Conservation (phyloP, 2,113 vertebrate genomes). For the cattle (Bos taurus) region DNA sequence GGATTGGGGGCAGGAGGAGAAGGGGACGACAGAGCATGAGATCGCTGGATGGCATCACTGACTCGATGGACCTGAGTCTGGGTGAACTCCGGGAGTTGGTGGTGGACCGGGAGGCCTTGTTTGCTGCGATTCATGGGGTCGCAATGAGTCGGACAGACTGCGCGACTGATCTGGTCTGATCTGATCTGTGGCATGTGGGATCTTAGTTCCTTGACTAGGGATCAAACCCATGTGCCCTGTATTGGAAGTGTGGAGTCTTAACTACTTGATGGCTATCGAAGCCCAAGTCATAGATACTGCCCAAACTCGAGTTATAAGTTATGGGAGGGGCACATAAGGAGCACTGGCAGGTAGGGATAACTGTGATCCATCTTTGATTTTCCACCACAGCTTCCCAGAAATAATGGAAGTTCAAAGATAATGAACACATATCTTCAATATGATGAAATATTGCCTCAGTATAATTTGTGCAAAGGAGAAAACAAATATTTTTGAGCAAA, state of each 20-base stretch:
- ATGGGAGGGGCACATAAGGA: background rate
- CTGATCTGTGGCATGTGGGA: background rate
- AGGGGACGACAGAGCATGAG: too few relatives aligned
- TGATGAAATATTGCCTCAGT: background rate
- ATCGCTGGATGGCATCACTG: too few relatives aligned
- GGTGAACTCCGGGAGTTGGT: too few relatives aligned
- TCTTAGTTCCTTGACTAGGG: fast-evolving
- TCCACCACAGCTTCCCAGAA: background rate
- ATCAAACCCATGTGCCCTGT: fast-evolving
- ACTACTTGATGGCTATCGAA: background rate
- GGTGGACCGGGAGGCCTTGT: too few relatives aligned
- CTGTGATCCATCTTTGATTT: background rate
- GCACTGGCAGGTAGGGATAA: background rate
- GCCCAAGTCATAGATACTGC: background rate
- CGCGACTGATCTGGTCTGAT: too few relatives aligned
- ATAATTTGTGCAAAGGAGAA: background rate
- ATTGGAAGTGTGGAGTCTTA: background rate
- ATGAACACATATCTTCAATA: background rate
- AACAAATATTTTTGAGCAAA: background rate
- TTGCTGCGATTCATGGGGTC: too few relatives aligned
- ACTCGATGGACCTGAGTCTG: too few relatives aligned
- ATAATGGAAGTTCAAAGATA: background rate
- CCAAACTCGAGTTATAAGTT: background rate
- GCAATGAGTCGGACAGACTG: too few relatives aligned
- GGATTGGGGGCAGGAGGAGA: too few relatives aligned